phyloP scores from a whole-genome alignment of 2,888 invertebrate species.

The Bugulina stolonifera region DNA sequence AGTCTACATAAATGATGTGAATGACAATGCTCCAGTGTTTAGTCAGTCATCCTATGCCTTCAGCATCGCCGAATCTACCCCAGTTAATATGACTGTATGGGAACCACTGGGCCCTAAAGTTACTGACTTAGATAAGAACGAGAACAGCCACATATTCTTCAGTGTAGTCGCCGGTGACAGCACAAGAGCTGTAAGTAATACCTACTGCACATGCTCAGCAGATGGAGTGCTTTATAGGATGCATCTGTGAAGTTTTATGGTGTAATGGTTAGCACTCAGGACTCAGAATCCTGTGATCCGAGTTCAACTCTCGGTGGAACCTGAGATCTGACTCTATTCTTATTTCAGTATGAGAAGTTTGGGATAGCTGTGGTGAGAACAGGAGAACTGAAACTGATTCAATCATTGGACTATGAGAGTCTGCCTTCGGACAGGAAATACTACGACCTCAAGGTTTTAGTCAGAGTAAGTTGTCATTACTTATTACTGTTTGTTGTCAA shows the following conservation, averaged over 20 bases:
- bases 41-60: slow-evolving; percentile 2
- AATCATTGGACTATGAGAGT: slow-evolving; percentile 8
- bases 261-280: neutral
- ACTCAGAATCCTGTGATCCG: neutral
- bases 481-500: neutral
- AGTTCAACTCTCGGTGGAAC: neutral
- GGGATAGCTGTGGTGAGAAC: neutral
- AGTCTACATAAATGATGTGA: slow-evolving; percentile 17
- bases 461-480: slow-evolving; percentile 6
- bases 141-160: slow-evolving; percentile 21
- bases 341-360: slow-evolving; percentile 4
- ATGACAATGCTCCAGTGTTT: slow-evolving; percentile 25
- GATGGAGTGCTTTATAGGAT: neutral
- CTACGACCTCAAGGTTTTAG: neutral
- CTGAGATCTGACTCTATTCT: neutral
- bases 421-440: slow-evolving; percentile 15
- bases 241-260: neutral
- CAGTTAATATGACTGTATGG: slow-evolving; percentile 18
- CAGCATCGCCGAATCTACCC: slow-evolving; percentile 4
- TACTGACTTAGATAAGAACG: slow-evolving; percentile 17
- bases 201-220: neutral
- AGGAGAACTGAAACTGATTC: slow-evolving; percentile 4
- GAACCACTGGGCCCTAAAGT: slow-evolving; percentile 18
- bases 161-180: neutral
- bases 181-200: neutral